Evolutionary conservation across 1,140 invertebrate species (phyloP).

Genomic region (Hetaerina americana): DNA sequence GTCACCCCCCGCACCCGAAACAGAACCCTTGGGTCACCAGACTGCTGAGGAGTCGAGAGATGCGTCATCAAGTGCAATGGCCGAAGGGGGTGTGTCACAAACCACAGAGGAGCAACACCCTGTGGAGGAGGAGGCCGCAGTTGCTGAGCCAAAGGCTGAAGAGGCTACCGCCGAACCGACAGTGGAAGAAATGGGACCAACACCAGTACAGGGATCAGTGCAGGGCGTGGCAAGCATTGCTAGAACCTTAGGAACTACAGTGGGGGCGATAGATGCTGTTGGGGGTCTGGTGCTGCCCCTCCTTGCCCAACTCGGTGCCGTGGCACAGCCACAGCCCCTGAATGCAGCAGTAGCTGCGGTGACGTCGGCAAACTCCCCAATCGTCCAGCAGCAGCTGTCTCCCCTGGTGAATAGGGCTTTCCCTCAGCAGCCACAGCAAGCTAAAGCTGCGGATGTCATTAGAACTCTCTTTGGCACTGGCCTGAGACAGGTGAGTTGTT

Average conservation of each 20-base stretch:
- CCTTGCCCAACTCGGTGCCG: neutral
- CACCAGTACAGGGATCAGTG: neutral
- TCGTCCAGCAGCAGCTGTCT: neutral
- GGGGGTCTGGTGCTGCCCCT: neutral
- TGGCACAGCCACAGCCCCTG: neutral
- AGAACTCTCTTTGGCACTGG: neutral
- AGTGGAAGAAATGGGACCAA: slow-evolving; percentile 14
- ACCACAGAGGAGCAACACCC: slow-evolving; percentile 12
- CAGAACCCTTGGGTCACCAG: slow-evolving; percentile 17
- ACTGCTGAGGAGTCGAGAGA: neutral
- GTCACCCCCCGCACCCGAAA: slow-evolving; percentile 35
- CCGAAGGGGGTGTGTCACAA: neutral
- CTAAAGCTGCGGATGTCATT: neutral
- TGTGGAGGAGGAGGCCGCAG: slow-evolving; percentile 17
- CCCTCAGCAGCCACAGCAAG: neutral
- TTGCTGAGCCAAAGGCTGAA: slow-evolving; percentile 17
- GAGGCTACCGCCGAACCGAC: slow-evolving; percentile 15
- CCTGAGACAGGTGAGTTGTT: neutral
- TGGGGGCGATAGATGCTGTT: neutral
- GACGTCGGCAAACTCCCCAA: neutral
- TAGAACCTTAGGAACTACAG: neutral
- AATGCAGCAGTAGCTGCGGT: neutral
- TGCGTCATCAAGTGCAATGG: neutral
- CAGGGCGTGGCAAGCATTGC: neutral
- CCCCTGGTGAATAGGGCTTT: neutral